A percentile compares a stretch with the other conserved stretches of the same genome.
phyloP scores from a whole-genome alignment of 2,113 vertebrate species.

The Leptodactylus fuscus region DNA sequence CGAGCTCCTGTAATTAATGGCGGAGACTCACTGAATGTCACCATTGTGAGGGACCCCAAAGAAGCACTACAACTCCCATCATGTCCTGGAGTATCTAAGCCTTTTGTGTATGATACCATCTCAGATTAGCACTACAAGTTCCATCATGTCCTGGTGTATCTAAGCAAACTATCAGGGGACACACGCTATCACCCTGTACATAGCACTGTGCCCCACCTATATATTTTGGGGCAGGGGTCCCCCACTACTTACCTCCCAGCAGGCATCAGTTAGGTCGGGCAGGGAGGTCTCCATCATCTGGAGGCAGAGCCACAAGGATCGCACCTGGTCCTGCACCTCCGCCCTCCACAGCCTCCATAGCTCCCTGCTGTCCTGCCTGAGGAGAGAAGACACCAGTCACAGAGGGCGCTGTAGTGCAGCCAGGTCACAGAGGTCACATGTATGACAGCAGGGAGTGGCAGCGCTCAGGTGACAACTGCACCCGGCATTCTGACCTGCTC shows the following conservation, averaged over 20 bases:
- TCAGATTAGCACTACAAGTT: too few relatives aligned
- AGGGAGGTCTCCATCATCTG: conserved; percentile 48
- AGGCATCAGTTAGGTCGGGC: conserved; percentile 3
- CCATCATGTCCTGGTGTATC: too few relatives aligned
- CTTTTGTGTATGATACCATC: too few relatives aligned
- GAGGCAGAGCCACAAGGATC: conserved; percentile 23
- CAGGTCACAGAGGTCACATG: too few relatives aligned
- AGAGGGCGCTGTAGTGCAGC: too few relatives aligned
- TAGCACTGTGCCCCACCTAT: neutral
- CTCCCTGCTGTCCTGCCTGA: conserved; percentile 3
- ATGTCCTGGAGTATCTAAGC: neutral
- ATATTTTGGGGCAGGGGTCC: neutral
- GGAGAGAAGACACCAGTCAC: neutral
- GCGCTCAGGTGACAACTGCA: too few relatives aligned
- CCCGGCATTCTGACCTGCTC: too few relatives aligned
- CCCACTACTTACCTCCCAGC: conserved; percentile 1
- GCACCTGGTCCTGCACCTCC: conserved; percentile 48
- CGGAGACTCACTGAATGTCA: neutral
- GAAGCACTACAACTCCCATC: neutral
- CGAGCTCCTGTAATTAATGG: neutral
- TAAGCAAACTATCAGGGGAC: too few relatives aligned
- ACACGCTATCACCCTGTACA: neutral
- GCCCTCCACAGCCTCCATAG: conserved; percentile 26
- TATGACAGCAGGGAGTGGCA: too few relatives aligned
- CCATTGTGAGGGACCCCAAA: neutral